These are phyloP conservation scores for Calameuta idolon DNA, from an alignment of 2,888 invertebrate species.

Conservation along the genomic window DNA sequence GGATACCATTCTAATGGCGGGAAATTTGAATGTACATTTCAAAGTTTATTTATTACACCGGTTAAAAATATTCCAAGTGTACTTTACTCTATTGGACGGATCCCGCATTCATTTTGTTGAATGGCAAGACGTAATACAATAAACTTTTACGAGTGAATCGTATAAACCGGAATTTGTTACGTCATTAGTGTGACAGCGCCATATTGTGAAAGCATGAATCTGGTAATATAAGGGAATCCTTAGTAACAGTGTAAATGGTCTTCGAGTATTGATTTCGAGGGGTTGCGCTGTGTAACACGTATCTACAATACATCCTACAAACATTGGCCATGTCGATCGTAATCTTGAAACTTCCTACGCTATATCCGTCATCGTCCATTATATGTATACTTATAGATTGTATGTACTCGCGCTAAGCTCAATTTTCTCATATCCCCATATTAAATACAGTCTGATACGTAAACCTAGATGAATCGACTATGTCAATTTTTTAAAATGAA, in stretches of 20 bases:
- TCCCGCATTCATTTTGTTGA: neutral
- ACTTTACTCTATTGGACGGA: neutral
- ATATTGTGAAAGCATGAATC: slow-evolving; percentile 29
- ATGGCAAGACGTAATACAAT: neutral
- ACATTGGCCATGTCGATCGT: slow-evolving; percentile 12
- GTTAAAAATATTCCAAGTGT: neutral
- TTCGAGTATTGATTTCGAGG: slow-evolving; percentile 24
- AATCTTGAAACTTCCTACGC: neutral
- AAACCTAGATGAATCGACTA: neutral
- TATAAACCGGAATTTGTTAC: neutral
- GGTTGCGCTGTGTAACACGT: slow-evolving; percentile 36
- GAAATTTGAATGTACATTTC: neutral
- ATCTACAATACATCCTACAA: neutral
- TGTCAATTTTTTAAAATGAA: neutral
- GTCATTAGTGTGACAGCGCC: neutral
- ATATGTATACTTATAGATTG: neutral
- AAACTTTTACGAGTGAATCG: neutral
- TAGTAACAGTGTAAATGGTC: slow-evolving; percentile 51
- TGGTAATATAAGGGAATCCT: slow-evolving; percentile 45
- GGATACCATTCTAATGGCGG: neutral
- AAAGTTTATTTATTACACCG: neutral
- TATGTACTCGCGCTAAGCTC: neutral
- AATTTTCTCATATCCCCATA: neutral
- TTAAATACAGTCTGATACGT: neutral
- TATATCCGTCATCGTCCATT: neutral